These are phyloP conservation scores for Trematomus loennbergii DNA, from an alignment of 2,113 vertebrate genomes.

Conservation along the genomic window DNA sequence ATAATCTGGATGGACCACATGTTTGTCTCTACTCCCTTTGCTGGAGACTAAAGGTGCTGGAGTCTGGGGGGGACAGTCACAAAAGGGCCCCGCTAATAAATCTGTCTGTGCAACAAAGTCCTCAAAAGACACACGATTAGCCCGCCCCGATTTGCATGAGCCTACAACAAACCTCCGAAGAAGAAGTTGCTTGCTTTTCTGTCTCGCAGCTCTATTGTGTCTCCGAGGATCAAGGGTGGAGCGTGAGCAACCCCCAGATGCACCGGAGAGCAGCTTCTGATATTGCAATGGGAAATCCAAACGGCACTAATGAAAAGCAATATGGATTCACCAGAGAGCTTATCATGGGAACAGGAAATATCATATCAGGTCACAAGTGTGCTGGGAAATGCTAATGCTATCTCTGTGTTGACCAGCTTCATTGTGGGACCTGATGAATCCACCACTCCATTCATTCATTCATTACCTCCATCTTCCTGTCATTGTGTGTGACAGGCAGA, in stretches of 20 bases:
- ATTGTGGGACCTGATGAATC: conserved; percentile 69
- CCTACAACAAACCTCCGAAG: conserved; percentile 44
- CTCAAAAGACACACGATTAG: conserved; percentile 31
- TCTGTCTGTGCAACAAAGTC: conserved; percentile 75
- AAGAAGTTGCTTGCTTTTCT: conserved; percentile 58
- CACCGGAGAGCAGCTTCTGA: not conserved
- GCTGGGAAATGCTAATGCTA: conserved; percentile 60
- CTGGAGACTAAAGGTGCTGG: conserved; percentile 65
- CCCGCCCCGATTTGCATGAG: conserved; percentile 55
- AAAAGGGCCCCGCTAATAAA: conserved; percentile 79
- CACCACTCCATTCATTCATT: conserved; percentile 50
- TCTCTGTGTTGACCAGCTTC: conserved; percentile 37
- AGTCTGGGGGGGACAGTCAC: conserved; percentile 60
- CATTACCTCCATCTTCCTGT: conserved; percentile 61
- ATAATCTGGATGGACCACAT: conserved; percentile 78
- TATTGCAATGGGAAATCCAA: conserved; percentile 52
- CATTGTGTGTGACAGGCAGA: conserved; percentile 74
- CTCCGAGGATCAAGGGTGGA: conserved; percentile 69
- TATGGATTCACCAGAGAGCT: conserved; percentile 40
- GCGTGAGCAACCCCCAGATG: conserved; percentile 35
- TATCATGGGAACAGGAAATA: conserved; percentile 36
- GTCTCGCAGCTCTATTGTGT: conserved; percentile 61
- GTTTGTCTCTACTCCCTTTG: conserved; percentile 66
- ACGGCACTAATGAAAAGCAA: conserved; percentile 45
- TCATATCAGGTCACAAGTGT: conserved; percentile 32